phyloP scores from a whole-genome alignment of 2,797 vertebrate species.

The Zonotrichia albicollis region DNA sequence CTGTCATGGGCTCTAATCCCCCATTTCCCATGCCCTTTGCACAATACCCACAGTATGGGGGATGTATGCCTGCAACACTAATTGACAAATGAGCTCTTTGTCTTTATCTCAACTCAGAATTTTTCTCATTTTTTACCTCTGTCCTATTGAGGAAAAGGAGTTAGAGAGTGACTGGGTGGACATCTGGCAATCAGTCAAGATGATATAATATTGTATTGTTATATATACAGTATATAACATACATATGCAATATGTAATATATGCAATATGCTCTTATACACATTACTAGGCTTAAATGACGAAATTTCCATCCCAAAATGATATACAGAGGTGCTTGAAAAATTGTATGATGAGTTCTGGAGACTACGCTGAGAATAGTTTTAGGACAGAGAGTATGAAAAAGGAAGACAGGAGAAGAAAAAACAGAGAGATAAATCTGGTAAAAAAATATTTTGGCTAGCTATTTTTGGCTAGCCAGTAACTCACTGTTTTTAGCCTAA shows the following conservation, averaged over 20 bases:
- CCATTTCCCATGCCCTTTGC: not conserved
- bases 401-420: not conserved
- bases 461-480: not conserved
- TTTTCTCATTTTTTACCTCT: not conserved
- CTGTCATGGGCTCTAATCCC: not conserved
- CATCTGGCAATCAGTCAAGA: not conserved
- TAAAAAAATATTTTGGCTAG: not conserved
- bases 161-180: not conserved
- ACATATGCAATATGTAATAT: not conserved
- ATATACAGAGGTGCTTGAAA: not conserved
- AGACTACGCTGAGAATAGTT: not conserved
- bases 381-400: not conserved
- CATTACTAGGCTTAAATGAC: not conserved
- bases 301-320: not conserved
- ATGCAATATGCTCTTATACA: not conserved
- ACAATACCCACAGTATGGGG: rapidly evolving
- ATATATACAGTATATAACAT: not conserved
- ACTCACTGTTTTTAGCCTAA: not conserved
- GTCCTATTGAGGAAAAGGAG: not conserved
- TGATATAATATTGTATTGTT: rapidly evolving
- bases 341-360: not conserved
- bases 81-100: not conserved
- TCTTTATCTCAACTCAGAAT: not conserved
- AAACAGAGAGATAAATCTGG: not conserved
- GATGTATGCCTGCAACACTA: not conserved